These are phyloP conservation scores for Troides aeacus DNA, from an alignment of 2,888 invertebrate genomes.

Conservation along the genomic window DNA sequence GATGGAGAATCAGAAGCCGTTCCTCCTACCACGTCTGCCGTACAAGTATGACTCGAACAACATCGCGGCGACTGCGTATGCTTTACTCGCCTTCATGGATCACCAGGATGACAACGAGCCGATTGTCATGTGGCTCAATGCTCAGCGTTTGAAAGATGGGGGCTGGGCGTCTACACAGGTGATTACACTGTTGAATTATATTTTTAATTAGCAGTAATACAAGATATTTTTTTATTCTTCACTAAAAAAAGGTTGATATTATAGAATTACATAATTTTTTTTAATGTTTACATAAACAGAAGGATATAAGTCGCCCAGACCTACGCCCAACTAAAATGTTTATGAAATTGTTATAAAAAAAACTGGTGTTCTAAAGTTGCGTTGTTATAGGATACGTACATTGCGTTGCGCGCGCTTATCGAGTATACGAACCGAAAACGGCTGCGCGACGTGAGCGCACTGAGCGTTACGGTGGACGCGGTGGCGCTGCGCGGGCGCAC, in stretches of 20 bases:
- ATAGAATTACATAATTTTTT: too few relatives aligned
- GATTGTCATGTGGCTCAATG: conserved; percentile 94
- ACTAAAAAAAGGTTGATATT: too few relatives aligned
- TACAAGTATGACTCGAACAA: conserved; percentile 94
- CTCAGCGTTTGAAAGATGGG: conserved; percentile 91
- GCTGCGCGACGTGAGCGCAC: conserved; percentile 89
- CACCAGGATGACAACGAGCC: conserved; percentile 91
- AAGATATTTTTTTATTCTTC: too few relatives aligned
- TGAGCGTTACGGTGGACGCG: conserved; percentile 90
- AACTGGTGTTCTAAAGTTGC: too few relatives aligned
- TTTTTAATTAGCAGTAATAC: too few relatives aligned
- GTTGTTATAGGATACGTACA: conserved; percentile 85
- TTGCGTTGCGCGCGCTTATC: conserved; percentile 92
- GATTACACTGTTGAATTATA: not conserved
- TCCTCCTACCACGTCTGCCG: conserved; percentile 91
- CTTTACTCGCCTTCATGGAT: conserved; percentile 92
- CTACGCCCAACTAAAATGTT: too few relatives aligned
- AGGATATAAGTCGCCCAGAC: too few relatives aligned
- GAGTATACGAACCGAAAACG: conserved; percentile 93
- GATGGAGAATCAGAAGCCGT: conserved; percentile 94
- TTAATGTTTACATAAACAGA: too few relatives aligned
- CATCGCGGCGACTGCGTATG: conserved; percentile 96
- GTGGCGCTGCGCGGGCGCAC: conserved; percentile 87
- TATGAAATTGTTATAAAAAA: too few relatives aligned
- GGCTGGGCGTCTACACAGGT: conserved; percentile 93